A percentile compares a stretch with the other conserved stretches of the same genome.
phyloP scores from a whole-genome alignment of 2,113 vertebrate genomes.

The Corvus moneduloides region DNA sequence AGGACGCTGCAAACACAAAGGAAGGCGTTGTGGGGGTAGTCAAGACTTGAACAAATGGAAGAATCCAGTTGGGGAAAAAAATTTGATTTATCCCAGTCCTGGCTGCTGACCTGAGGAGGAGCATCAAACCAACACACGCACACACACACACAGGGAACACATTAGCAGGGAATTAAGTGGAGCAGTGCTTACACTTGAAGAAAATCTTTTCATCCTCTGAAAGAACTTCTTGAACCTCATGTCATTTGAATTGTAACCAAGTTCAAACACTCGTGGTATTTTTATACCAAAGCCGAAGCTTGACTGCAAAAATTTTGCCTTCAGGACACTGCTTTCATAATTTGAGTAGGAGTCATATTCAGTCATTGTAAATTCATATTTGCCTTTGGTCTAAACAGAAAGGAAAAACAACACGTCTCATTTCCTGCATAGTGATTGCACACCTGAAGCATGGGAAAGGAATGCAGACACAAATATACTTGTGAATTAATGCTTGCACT shows the following conservation, averaged over 20 bases:
- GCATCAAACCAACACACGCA: background rate
- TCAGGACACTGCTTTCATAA: conserved; percentile 70
- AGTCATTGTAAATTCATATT: conserved; percentile 81
- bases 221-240: conserved; percentile 73
- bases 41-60: background rate
- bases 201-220: conserved; percentile 74
- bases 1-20: background rate
- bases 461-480: background rate
- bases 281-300: conserved; percentile 72
- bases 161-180: background rate
- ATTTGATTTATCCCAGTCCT: background rate
- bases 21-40: background rate
- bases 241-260: conserved; percentile 68
- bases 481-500: conserved; percentile 55
- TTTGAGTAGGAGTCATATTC: conserved; percentile 81
- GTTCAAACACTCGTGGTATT: conserved; percentile 50
- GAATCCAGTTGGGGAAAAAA: background rate
- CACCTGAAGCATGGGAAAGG: conserved; percentile 35
- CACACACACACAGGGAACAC: background rate
- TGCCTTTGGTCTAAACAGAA: conserved; percentile 83
- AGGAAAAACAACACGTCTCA: conserved; percentile 34
- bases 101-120: background rate
- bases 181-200: conserved; percentile 79
- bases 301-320: background rate
- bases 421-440: conserved; percentile 10